Evolutionary conservation across 2,888 invertebrate species (phyloP), one percentile per base, ranked within the genome.

Genomic region (Diarsia mendica): DNA sequence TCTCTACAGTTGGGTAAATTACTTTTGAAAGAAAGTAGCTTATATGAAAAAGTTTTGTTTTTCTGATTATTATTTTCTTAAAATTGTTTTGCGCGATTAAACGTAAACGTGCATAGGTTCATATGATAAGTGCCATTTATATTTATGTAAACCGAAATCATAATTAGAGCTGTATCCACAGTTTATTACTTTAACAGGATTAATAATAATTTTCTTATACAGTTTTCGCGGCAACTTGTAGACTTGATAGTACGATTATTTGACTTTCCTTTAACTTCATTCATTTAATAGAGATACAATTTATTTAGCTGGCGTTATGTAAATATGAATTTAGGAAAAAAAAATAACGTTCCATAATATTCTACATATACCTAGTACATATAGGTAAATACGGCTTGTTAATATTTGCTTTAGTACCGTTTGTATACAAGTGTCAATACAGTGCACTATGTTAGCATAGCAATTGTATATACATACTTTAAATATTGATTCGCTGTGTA

Each of bases 21-120:
- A 82, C 77, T 82, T 81, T 75, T 64, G 15, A 28, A 74, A 51
- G 18, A 63, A 20, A 20, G 8, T 20, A 66, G 44, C 15, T 49
- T 72, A 28, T 5, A 39, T 39, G 39, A 39, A 39, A 4, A 44
- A 11, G n/a, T 0, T 33, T 46, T 8, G 10, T 13, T 39, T 39
- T 39, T 39, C 39, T 39, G 39, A 39, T 39, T 3, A 39, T 39
- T 44, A 4, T 20, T 49, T 46, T 48, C 46, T 48, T 48, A 3
- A 13, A 13, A 13, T 11, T 33, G 39, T 39, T 61, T 13, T 13
- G 23, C 15, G 23, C 9, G 8, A 44, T 44, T 51, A 51, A 3
- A 8, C 20, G 18, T 20, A 20, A 20, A 20, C 51, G 20, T 51
- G 20, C 20, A 10, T 51, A 51, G 20, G 51, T 51, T 3, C 20